These are phyloP conservation scores for Tineola bisselliella DNA, from an alignment of 2,888 invertebrate species.

Conservation along the genomic window DNA sequence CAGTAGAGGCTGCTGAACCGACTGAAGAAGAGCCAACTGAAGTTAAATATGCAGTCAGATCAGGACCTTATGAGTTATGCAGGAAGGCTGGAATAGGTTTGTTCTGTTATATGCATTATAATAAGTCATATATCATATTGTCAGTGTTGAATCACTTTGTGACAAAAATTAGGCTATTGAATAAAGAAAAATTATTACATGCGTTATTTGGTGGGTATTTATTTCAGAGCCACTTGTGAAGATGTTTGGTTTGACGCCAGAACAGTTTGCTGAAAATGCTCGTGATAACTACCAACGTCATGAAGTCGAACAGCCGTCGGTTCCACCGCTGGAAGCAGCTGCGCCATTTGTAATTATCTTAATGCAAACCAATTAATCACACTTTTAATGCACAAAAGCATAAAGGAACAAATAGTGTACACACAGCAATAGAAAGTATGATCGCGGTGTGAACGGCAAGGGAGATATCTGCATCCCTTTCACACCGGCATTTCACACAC, in stretches of 20 bases:
- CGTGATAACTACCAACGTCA: slow-evolving; percentile 94
- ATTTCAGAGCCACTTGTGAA: slow-evolving; percentile 79
- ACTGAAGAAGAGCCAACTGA: slow-evolving; percentile 67
- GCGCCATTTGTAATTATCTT: slow-evolving; percentile 73
- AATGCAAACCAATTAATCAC: not conserved
- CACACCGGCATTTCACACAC: too few species aligned
- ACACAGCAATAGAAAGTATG: too few species aligned
- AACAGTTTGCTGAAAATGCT: slow-evolving; percentile 96
- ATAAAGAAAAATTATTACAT: too few species aligned
- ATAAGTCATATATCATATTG: too few species aligned
- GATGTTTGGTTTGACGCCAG: slow-evolving; percentile 91
- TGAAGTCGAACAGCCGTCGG: slow-evolving; percentile 91
- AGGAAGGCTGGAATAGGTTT: slow-evolving; percentile 82
- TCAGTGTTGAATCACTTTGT: too few species aligned
- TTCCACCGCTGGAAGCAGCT: slow-evolving; percentile 85
- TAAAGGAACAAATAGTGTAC: too few species aligned
- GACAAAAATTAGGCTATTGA: too few species aligned
- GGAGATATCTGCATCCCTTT: too few species aligned
- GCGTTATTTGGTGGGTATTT: not conserved
- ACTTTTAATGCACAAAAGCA: not conserved
- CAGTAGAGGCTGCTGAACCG: slow-evolving; percentile 59
- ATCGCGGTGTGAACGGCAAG: too few species aligned
- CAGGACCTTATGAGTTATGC: slow-evolving; percentile 90
- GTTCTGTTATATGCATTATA: slow-evolving; percentile 17
- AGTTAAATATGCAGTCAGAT: slow-evolving; percentile 86